Conservation (phyloP, 2,113 vertebrate genomes). For the Cyprinodon brontotheroides region DNA sequence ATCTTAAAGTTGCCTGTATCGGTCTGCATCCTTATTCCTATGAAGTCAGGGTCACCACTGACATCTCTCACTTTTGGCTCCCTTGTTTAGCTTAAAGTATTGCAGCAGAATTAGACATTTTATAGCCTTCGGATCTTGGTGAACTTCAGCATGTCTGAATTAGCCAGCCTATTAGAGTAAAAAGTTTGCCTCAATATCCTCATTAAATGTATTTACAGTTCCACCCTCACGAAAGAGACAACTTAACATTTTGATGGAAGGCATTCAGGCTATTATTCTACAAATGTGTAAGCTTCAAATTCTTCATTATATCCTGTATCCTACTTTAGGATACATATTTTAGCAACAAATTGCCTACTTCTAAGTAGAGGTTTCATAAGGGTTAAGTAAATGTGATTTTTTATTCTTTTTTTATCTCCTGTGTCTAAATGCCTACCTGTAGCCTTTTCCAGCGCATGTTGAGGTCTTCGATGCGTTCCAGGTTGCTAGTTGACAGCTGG, state of each 20-base stretch:
- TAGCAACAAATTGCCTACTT: no score
- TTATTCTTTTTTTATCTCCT: not conserved
- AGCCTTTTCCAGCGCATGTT: constrained; percentile 93
- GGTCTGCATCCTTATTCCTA: no score
- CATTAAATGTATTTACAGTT: not conserved
- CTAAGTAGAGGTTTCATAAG: no score
- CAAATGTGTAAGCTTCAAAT: not conserved
- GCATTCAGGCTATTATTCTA: not conserved
- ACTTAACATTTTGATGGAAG: not conserved
- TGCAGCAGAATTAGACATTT: not conserved
- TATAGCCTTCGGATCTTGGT: not conserved
- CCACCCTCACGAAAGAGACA: no score
- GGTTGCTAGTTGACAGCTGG: constrained; percentile 88
- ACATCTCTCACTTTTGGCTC: not conserved
- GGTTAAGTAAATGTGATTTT: no score
- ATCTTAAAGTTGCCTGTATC: no score
- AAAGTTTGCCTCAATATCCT: not conserved
- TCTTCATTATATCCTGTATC: not conserved
- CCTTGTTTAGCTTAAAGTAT: not conserved
- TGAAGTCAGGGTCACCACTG: no score
- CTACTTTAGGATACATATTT: no score
- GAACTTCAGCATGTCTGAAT: not conserved
- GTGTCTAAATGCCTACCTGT: constrained; percentile 81
- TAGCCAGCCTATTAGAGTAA: not conserved
- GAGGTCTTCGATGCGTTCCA: constrained; percentile 89